Base-by-base conservation (phyloP, 2,113 vertebrate species). In the Acrocephalus arundinaceus region DNA sequence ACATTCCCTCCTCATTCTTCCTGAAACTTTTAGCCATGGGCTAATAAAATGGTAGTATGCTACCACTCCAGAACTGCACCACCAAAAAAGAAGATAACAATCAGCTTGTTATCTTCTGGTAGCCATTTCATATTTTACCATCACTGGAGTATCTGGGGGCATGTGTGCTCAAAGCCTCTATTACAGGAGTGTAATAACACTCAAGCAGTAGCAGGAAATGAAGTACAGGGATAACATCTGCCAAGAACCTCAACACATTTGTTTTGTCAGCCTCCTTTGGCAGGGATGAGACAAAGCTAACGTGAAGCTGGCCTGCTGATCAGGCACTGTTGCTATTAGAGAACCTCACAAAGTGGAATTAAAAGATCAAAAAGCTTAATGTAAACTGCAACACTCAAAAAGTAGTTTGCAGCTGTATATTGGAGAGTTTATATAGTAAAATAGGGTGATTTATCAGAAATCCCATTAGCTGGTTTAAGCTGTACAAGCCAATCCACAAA, bases 181-280 rank as follows among this genome's bases (percentile, higher is more conserved):
- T 39, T 61, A 94, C 70, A 33, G 65, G 49, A 92, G 41, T 1
- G 4, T 73, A 94, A 75, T 79, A 95, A 90, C 9, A 62, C 66
- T 89, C 57, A 39, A 84, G 51, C 35, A 30, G 65, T 21, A 78
- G 31, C 94, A 96, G 94, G 95, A 94, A 96, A 96, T 95, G 45
- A 97, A 94, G 77, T 17, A 58, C 70, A 61, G 33, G 75, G 89
- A 97, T 91, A 95, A 94, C 73, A 93, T 94, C 94, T 94, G 80
- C 84, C 33, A 46, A 92, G 84, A 87, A 93, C 15, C 75, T 85
- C 62, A 72, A 49, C 62, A 76, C 91, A 92, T 95, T 91, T 94
- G 93, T 89, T 94, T 78, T 92, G 93, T 85, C 76, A 30, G 57
- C 27, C 80, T 92, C 80, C 88, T 66, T 7, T 74, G 93, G 68